Base-by-base conservation (phyloP, 2,113 vertebrate species). In the Sterrhoptilus dennistouni region DNA sequence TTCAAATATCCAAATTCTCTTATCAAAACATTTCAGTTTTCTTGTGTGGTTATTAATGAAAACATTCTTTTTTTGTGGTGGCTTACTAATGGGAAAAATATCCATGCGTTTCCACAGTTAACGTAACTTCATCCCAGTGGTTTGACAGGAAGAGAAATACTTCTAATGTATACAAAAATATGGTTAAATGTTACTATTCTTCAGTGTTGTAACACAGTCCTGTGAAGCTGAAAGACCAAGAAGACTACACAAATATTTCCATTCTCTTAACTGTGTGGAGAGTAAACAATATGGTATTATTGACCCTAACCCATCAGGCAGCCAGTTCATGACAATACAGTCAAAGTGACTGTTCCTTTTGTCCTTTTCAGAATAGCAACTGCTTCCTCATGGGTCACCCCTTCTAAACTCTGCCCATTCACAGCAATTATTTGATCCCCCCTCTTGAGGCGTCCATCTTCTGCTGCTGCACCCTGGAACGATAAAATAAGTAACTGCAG, bases 401-500 rank as follows among this genome's bases (percentile, higher is more conserved):
- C 99, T 91, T 99, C 99, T 79, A 99, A 98, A 83, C 98, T 99
- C 96, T 99, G 99, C 28, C 98, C 98, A 23, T 99, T 99, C 64
- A 99, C 99, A 6, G 99, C 99, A 89, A 99, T 98, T 80, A 99
- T 99, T 96, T 99, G 99, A 97, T 99, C 99, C 1, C 99, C 99
- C 4, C 99, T 98, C 95, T 99, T 99, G 68, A 99, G 98, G 35
- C 98, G 99, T 21, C 99, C 99, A 38, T 99, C 99, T 98, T 99
- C 99, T 5, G 99, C 98, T 9, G 99, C 99, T 80, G 99, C 99
- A 25, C 99, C 99, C 99, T 99, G 97, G 59, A 98, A 98, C 3
- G 15, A 95, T 4, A 98, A 63, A 96, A 94, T 12, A 94, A 4
- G 2, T 54, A 82, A 91, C 21, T 90, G 38, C 8, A 63, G 40